These are phyloP conservation scores for Silurus lanzhouensis DNA, from an alignment of 2,797 vertebrate genomes.

Conservation along the genomic window DNA sequence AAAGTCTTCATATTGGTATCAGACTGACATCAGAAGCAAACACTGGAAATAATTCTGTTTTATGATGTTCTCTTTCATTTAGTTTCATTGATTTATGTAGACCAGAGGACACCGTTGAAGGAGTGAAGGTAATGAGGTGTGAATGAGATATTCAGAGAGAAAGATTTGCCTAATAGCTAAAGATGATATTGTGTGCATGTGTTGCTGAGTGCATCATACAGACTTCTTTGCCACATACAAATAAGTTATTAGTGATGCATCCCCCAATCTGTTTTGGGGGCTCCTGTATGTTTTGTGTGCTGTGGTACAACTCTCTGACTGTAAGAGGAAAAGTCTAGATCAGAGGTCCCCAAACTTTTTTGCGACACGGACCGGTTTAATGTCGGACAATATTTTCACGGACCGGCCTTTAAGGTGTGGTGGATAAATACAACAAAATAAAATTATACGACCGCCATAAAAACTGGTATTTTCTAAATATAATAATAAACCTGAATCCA, in stretches of 20 bases:
- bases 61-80: constrained; percentile 9
- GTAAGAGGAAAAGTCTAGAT: no score
- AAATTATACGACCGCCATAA: no score
- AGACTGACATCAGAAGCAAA: not conserved
- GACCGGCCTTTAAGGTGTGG: no score
- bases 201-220: not conserved
- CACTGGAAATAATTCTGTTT: not conserved
- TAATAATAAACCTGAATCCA: no score
- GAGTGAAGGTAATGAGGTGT: not conserved
- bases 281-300: no score
- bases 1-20: not conserved
- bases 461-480: no score
- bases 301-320: no score
- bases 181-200: not conserved
- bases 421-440: no score
- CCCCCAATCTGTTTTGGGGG: no score
- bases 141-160: constrained; percentile 2
- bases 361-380: no score
- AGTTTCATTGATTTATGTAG: not conserved
- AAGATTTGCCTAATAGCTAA: not conserved
- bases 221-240: not conserved
- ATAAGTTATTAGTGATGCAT: not conserved
- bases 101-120: not conserved
- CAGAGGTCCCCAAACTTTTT: no score
- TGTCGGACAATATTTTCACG: no score